Evolutionary conservation across 2,888 invertebrate species (phyloP), one percentile per base, ranked within the genome.

Genomic region (Leptinotarsa haldemani): DNA sequence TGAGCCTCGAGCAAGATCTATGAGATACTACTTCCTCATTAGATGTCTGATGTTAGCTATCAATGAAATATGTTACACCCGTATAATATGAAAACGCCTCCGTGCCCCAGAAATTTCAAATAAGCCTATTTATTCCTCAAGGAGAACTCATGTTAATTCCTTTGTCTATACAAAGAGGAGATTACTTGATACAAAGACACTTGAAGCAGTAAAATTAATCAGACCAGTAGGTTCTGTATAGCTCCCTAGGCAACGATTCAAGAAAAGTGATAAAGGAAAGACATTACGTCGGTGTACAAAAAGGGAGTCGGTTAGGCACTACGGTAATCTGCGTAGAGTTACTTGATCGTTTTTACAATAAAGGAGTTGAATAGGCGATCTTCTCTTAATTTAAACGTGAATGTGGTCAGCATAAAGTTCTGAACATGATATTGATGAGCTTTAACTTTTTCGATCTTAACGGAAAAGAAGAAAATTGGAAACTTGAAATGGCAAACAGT

Each of bases 181-280:
- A 73, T 73, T 77, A 76, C 74, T 75, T 70, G 50, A 74, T 68
- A 78, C 71, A 75, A 75, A 77, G 75, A 72, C 79, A 76, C 74
- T 73, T 68, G 69, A 74, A 72, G 74, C 71, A 76, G 74, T 77
- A 76, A 77, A 80, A 79, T 80, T 79, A 80, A 79, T 79, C 80
- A 77, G 79, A 66, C 69, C 74, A 56, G 56, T 56, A 56, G 56
- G 56, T 56, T 56, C 56, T 22, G 56, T 56, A 56, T 15, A 22
- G 56, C 56, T 56, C 56, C 56, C 56, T 56, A 56, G 56, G 25
- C 56, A 56, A 56, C 56, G 56, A 56, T 56, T 56, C 56, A 56
- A 18, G 56, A 56, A 56, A 56, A 56, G 56, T 70, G 70, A 74
- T 71, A 77, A 74, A 74, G 73, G 40, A 70, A 69, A 64, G 58